phyloP scores from a whole-genome alignment of 1,140 invertebrate species.

The Physella acuta region DNA sequence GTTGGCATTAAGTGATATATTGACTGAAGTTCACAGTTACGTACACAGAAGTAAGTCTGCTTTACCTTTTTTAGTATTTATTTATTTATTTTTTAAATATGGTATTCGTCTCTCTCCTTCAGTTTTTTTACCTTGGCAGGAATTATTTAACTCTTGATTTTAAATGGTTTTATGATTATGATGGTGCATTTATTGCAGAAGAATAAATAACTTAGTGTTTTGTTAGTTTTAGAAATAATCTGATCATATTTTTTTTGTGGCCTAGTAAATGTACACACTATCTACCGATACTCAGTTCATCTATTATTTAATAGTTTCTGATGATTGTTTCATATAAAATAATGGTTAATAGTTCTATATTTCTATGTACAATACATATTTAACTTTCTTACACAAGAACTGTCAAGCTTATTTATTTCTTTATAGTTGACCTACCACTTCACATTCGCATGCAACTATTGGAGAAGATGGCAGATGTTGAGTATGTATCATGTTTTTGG shows the following conservation, averaged over 20 bases:
- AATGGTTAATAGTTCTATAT: background rate
- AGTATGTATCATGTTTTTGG: constrained; percentile 59
- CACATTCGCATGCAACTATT: constrained; percentile 74
- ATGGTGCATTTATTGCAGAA: too few relatives aligned
- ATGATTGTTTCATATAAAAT: background rate
- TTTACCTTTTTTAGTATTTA: too few relatives aligned
- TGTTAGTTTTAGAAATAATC: too few relatives aligned
- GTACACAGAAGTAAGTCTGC: constrained; percentile 79
- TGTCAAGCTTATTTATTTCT: too few relatives aligned
- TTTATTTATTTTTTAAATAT: too few relatives aligned
- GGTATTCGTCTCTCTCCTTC: too few relatives aligned
- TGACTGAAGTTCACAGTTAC: constrained; percentile 83
- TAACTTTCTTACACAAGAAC: background rate
- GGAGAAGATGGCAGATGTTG: constrained; percentile 80
- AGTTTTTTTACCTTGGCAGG: too few relatives aligned
- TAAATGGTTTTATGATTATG: too few relatives aligned
- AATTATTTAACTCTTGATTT: too few relatives aligned
- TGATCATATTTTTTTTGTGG: too few relatives aligned
- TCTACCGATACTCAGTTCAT: background rate
- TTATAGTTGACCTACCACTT: constrained; percentile 81
- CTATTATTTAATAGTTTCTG: background rate
- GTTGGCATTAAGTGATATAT: constrained; percentile 83
- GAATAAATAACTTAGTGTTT: too few relatives aligned
- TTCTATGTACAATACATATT: background rate
- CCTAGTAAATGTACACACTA: too few relatives aligned